Evolutionary conservation across 2,888 invertebrate species (phyloP).

Genomic region (Cactoblastis cactorum): DNA sequence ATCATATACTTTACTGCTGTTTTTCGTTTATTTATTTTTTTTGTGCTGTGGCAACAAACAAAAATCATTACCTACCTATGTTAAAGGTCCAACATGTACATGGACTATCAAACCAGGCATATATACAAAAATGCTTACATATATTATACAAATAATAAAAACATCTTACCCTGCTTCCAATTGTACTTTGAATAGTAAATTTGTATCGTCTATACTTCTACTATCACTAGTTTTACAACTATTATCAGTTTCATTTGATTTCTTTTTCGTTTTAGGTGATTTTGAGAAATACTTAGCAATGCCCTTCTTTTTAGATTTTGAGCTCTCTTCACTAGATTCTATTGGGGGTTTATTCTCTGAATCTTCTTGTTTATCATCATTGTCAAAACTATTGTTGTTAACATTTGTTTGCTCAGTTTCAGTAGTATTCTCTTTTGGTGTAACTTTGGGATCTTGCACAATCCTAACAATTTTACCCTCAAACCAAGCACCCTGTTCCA

Average conservation of each 20-base stretch:
- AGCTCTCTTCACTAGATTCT: conserved; percentile 20
- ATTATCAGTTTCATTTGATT: conserved; percentile 25
- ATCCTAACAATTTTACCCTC: conserved; percentile 82
- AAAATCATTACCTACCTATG: no score
- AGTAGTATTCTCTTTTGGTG: conserved; percentile 5
- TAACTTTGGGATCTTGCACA: conserved; percentile 47
- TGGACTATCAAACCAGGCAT: background rate
- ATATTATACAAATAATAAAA: background rate
- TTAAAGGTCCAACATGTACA: no score
- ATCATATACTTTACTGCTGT: no score
- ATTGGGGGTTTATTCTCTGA: conserved; percentile 43
- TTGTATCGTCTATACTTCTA: conserved; percentile 33
- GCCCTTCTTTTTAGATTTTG: conserved; percentile 36
- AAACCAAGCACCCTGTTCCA: conserved; percentile 85
- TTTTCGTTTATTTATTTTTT: no score
- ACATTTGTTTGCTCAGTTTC: conserved; percentile 15
- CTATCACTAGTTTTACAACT: conserved; percentile 19
- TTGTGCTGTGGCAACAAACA: no score
- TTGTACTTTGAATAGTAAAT: conserved; percentile 67
- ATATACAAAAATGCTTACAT: background rate
- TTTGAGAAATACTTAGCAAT: conserved; percentile 51
- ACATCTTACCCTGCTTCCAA: conserved; percentile 54
- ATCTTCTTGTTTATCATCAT: conserved; percentile 41
- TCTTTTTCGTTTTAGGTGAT: conserved; percentile 34
- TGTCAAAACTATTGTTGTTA: conserved; percentile 21